Conservation (phyloP, 2,888 invertebrate genomes). For the Lochmaea crataegi region DNA sequence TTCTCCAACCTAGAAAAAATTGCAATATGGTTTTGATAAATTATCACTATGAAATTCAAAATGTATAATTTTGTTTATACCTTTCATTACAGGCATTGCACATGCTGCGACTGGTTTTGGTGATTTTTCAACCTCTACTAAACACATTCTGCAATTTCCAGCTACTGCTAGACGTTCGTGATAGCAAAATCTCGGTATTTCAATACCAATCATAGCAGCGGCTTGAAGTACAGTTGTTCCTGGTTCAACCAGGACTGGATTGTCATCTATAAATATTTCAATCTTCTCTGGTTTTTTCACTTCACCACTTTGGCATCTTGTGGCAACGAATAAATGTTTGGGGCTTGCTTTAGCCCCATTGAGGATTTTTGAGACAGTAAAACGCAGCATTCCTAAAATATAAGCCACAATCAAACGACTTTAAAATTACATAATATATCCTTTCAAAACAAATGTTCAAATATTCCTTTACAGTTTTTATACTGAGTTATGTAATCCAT, state of each 20-base stretch:
- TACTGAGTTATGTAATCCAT: background rate
- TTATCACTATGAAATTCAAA: background rate
- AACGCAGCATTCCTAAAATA: conserved; percentile 75
- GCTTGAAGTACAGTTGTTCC: conserved; percentile 98
- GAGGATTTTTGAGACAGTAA: conserved; percentile 78
- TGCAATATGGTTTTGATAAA: conserved; percentile 7
- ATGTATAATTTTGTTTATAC: conserved; percentile 40
- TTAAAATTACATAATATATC: conserved; percentile 41
- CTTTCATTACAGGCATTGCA: conserved; percentile 99
- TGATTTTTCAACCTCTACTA: conserved; percentile 98
- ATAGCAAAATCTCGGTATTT: conserved; percentile 99
- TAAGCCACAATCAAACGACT: conserved; percentile 14
- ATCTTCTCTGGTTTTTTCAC: conserved; percentile 73
- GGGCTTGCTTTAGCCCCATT: conserved; percentile 59
- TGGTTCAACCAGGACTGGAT: conserved; percentile 92
- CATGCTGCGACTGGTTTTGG: conserved; percentile 98
- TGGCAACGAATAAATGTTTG: conserved; percentile 53
- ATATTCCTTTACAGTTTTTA: background rate
- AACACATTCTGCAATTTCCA: conserved; percentile 99
- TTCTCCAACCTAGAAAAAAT: conserved; percentile 79
- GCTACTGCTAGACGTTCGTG: conserved; percentile 98
- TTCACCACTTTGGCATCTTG: conserved; percentile 54
- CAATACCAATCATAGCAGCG: conserved; percentile 93
- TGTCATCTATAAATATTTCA: conserved; percentile 98
- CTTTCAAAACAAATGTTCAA: conserved; percentile 3